phyloP scores from a whole-genome alignment of 2,113 vertebrate genomes.

The Acinonyx jubatus region DNA sequence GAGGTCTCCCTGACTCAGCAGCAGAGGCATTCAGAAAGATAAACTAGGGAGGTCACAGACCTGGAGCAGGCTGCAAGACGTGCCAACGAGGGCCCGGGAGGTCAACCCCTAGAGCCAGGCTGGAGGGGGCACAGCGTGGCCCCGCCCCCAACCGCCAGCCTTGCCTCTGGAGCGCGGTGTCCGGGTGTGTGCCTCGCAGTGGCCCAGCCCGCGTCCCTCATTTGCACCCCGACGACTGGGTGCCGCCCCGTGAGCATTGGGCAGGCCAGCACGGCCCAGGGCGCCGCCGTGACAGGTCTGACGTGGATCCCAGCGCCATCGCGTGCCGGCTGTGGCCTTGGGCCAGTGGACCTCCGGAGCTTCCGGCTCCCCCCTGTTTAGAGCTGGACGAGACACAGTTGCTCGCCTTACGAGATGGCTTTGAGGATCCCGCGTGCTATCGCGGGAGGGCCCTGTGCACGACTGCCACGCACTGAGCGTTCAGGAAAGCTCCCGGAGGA shows the following conservation, averaged over 20 bases:
- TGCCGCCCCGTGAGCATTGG: fast-evolving
- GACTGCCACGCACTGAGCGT: fast-evolving
- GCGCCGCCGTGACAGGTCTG: background rate
- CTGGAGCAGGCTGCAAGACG: background rate
- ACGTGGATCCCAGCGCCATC: background rate
- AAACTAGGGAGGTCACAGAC: background rate
- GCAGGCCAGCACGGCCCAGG: background rate
- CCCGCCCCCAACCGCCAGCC: background rate
- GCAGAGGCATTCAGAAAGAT: background rate
- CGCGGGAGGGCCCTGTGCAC: background rate
- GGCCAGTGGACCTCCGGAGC: background rate
- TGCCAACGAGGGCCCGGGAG: background rate
- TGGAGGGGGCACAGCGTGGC: fast-evolving
- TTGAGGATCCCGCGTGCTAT: background rate
- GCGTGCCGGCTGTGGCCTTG: background rate
- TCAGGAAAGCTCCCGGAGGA: background rate
- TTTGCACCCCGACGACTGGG: fast-evolving
- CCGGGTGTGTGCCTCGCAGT: fast-evolving
- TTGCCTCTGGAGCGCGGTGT: background rate
- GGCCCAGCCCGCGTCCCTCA: fast-evolving
- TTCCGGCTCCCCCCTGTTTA: background rate
- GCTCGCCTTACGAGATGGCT: background rate
- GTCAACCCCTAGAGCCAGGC: background rate
- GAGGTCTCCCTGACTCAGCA: background rate
- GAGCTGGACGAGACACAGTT: background rate